A percentile compares a stretch with the other conserved stretches of the same genome.
Evolutionary conservation across 1,140 invertebrate species (phyloP).

Genomic region (Pararge aegeria): DNA sequence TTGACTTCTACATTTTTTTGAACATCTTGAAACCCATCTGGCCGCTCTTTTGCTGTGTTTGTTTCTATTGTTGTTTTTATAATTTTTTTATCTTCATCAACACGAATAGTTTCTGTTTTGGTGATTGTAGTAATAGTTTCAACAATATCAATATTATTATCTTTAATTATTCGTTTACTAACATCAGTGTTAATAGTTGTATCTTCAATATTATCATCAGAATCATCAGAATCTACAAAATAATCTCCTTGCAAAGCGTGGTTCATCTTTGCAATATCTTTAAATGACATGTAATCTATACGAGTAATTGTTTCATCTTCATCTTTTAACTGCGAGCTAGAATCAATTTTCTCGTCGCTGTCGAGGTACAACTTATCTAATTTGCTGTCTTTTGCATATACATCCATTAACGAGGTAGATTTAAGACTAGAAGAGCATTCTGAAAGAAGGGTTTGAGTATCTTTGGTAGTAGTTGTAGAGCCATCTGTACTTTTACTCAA

Average conservation of each 20-base stretch:
- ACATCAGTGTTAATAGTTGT: slow-evolving; percentile 74
- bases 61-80: slow-evolving; percentile 73
- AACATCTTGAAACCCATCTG: slow-evolving; percentile 67
- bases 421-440: slow-evolving; percentile 77
- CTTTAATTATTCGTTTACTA: slow-evolving; percentile 66
- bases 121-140: slow-evolving; percentile 75
- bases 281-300: slow-evolving; percentile 30
- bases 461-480: slow-evolving; percentile 69
- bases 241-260: slow-evolving; percentile 33
- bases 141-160: slow-evolving; percentile 67
- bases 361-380: slow-evolving; percentile 44
- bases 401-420: slow-evolving; percentile 72
- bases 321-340: slow-evolving; percentile 32
- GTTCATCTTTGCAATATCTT: slow-evolving; percentile 31
- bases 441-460: slow-evolving; percentile 74
- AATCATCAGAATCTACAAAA: slow-evolving; percentile 49
- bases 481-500: slow-evolving; percentile 75
- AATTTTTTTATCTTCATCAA: slow-evolving; percentile 60
- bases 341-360: slow-evolving; percentile 45
- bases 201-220: slow-evolving; percentile 67
- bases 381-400: slow-evolving; percentile 51
- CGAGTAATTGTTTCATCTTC: slow-evolving; percentile 29
- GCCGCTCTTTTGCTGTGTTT: slow-evolving; percentile 65
- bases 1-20: slow-evolving; percentile 73
- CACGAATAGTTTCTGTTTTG: slow-evolving; percentile 68